These are phyloP conservation scores for Ceramica pisi DNA, from an alignment of 2,888 invertebrate genomes.

Conservation along the genomic window DNA sequence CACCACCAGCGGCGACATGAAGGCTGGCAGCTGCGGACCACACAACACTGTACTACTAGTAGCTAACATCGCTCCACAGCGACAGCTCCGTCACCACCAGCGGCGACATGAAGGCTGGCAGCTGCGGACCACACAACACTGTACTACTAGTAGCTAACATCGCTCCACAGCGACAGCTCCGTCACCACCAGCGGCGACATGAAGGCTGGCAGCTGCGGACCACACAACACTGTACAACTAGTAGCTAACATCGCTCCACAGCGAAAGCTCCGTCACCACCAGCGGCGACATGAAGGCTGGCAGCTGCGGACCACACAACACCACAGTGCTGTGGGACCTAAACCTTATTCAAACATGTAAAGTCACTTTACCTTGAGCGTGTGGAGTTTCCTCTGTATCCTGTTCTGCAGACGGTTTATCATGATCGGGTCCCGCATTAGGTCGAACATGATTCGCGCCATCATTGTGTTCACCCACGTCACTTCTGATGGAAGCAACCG, in stretches of 20 bases:
- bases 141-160: too few relatives aligned
- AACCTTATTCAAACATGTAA: background rate
- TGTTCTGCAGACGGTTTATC: conserved; percentile 93
- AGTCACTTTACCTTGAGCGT: conserved; percentile 93
- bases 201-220: conserved; percentile 94
- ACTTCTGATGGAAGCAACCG: conserved; percentile 87
- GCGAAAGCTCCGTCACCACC: conserved; percentile 93
- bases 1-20: conserved; percentile 95
- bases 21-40: conserved; percentile 93
- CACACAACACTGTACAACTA: background rate
- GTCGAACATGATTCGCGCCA: conserved; percentile 95
- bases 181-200: conserved; percentile 96
- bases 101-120: conserved; percentile 97
- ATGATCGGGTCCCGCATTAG: conserved; percentile 94
- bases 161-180: too few relatives aligned
- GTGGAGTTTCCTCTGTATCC: conserved; percentile 96
- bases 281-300: conserved; percentile 97
- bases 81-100: too few relatives aligned
- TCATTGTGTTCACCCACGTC: conserved; percentile 94
- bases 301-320: conserved; percentile 69
- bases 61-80: conserved; percentile 76
- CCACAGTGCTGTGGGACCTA: too few relatives aligned
- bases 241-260: conserved; percentile 88
- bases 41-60: background rate
- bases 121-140: conserved; percentile 73